A percentile compares a stretch with the other conserved stretches of the same genome.
phyloP scores from a whole-genome alignment of 2,888 invertebrate species.

The Morpho deidamia region DNA sequence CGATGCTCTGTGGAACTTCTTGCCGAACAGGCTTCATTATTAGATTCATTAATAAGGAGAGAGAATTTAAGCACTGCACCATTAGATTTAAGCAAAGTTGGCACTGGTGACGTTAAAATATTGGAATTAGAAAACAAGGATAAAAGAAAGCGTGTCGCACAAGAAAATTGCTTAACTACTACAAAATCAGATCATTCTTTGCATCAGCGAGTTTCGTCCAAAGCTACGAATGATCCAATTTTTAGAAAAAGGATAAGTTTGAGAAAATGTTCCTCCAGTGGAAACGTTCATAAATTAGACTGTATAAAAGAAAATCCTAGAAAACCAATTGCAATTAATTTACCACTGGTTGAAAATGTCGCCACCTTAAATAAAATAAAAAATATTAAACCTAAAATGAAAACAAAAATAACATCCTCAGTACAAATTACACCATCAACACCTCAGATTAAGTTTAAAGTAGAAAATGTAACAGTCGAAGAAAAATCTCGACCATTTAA shows the following conservation, averaged over 20 bases:
- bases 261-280: slow-evolving; percentile 65
- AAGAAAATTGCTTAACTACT: slow-evolving; percentile 48
- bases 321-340: slow-evolving; percentile 35
- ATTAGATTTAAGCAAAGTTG: slow-evolving; percentile 68
- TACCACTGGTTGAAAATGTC: slow-evolving; percentile 68
- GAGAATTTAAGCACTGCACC: slow-evolving; percentile 70
- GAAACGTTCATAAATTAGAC: slow-evolving; percentile 60
- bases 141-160: slow-evolving; percentile 24
- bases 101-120: slow-evolving; percentile 33
- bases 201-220: slow-evolving; percentile 48
- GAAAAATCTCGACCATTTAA: slow-evolving; percentile 60
- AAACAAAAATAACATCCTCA: slow-evolving; percentile 74
- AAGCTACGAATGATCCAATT: slow-evolving; percentile 36
- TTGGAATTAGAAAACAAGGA: slow-evolving; percentile 32
- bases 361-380: slow-evolving; percentile 15
- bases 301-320: slow-evolving; percentile 67
- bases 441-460: slow-evolving; percentile 71
- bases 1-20: slow-evolving; percentile 78
- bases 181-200: slow-evolving; percentile 71
- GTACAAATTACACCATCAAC: slow-evolving; percentile 70
- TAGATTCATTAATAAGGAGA: slow-evolving; percentile 72
- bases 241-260: slow-evolving; percentile 52
- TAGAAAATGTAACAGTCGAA: slow-evolving; percentile 80
- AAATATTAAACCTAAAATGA: slow-evolving; percentile 51
- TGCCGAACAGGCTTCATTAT: slow-evolving; percentile 74